A percentile compares a stretch with the other conserved stretches of the same genome.
These are phyloP conservation scores for Mantis religiosa DNA, from an alignment of 2,888 invertebrate genomes.

Conservation along the genomic window DNA sequence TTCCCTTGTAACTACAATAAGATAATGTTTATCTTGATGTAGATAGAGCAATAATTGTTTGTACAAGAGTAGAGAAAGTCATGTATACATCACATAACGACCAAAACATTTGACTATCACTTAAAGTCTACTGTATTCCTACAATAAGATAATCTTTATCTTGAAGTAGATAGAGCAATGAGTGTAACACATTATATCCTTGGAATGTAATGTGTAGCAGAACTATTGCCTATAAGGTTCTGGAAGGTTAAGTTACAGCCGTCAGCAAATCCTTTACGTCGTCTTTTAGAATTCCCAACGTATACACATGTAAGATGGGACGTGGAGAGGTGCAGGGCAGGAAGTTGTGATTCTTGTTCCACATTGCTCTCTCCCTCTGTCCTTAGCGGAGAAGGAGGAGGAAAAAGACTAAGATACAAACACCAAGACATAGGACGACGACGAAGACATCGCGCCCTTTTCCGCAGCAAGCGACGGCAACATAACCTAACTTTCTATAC, in stretches of 20 bases:
- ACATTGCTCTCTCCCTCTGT: background rate
- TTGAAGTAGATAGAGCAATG: too few relatives aligned
- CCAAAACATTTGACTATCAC: too few relatives aligned
- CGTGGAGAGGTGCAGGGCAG: background rate
- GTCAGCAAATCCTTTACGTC: background rate
- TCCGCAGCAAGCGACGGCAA: background rate
- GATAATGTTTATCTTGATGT: too few relatives aligned
- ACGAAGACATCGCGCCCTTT: background rate
- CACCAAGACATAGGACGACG: background rate
- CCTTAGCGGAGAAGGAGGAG: background rate
- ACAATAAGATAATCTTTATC: too few relatives aligned
- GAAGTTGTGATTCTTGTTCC: background rate
- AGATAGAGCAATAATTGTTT: too few relatives aligned
- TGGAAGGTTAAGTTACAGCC: background rate
- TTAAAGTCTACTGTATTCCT: too few relatives aligned
- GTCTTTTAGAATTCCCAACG: background rate
- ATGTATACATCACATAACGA: too few relatives aligned
- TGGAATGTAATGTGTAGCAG: too few relatives aligned
- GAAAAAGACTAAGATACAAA: background rate
- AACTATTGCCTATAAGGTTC: too few relatives aligned
- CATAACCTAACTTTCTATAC: conserved; percentile 17
- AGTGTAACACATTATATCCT: too few relatives aligned
- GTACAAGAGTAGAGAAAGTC: too few relatives aligned
- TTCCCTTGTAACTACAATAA: too few relatives aligned
- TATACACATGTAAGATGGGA: background rate